Evolutionary conservation across 1,140 invertebrate species (phyloP).

Genomic region (Agraylea sexmaculata): DNA sequence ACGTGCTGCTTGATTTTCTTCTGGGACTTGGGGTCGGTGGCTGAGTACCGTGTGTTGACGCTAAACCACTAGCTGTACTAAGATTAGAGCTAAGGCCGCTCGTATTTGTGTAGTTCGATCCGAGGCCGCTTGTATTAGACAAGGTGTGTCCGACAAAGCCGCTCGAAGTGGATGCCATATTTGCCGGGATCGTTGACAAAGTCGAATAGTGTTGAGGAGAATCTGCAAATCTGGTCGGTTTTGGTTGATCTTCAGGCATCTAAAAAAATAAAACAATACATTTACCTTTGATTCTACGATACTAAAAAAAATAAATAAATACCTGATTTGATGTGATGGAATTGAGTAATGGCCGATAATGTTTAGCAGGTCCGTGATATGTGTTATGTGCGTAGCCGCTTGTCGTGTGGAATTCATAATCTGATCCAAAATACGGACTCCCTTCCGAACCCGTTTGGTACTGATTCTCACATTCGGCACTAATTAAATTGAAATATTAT

Average conservation of each 20-base stretch:
- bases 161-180: slow-evolving; percentile 31
- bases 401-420: slow-evolving; percentile 36
- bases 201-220: slow-evolving; percentile 55
- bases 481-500: slow-evolving; percentile 1
- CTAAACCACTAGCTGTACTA: slow-evolving; percentile 20
- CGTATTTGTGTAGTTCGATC: slow-evolving; percentile 37
- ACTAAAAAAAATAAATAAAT: background rate
- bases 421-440: slow-evolving; percentile 17
- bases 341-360: slow-evolving; percentile 57
- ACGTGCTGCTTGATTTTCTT: slow-evolving; percentile 54
- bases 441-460: slow-evolving; percentile 16
- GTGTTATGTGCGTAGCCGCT: slow-evolving; percentile 69
- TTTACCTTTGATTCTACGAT: background rate
- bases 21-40: slow-evolving; percentile 58
- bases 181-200: slow-evolving; percentile 18
- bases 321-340: slow-evolving; percentile 33
- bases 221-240: slow-evolving; percentile 63
- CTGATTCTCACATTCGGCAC: slow-evolving; percentile 27
- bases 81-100: slow-evolving; percentile 24
- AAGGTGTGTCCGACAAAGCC: slow-evolving; percentile 32
- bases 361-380: slow-evolving; percentile 75
- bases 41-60: slow-evolving; percentile 26
- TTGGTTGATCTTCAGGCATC: slow-evolving; percentile 38
- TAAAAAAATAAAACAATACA: slow-evolving; percentile 5
- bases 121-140: slow-evolving; percentile 33